These are phyloP conservation scores for Andrena flavipes DNA, from an alignment of 2,888 invertebrate genomes.

Conservation along the genomic window DNA sequence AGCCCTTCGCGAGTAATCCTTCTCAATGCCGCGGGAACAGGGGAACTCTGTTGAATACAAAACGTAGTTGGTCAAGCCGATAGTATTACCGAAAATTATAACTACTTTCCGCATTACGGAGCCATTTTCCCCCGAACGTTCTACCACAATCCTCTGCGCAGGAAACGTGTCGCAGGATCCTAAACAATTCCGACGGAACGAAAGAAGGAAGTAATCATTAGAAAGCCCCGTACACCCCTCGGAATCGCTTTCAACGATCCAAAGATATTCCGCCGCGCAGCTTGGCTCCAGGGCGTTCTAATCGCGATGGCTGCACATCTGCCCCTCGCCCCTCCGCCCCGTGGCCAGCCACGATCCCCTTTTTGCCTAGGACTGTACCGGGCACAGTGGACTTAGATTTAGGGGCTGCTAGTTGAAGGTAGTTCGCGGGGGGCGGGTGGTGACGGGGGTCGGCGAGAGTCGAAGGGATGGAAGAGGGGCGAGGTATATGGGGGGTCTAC, in stretches of 20 bases:
- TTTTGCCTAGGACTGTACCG: slow-evolving; percentile 80
- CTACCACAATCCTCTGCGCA: background rate
- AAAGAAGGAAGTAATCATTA: background rate
- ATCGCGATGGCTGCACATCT: slow-evolving; percentile 54
- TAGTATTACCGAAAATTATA: slow-evolving; percentile 18
- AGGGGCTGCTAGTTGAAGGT: slow-evolving; percentile 83
- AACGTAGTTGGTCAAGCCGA: slow-evolving; percentile 7
- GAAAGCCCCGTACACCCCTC: background rate
- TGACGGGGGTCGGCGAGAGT: slow-evolving; percentile 69
- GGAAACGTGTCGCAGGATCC: background rate
- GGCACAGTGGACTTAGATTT: slow-evolving; percentile 84
- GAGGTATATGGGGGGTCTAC: slow-evolving; percentile 73
- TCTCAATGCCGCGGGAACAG: slow-evolving; percentile 27
- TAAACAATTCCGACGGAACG: background rate
- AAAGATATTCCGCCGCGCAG: background rate
- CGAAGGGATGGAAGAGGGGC: slow-evolving; percentile 67
- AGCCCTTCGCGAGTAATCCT: slow-evolving; percentile 37
- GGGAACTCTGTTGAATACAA: slow-evolving; percentile 26
- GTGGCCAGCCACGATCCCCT: slow-evolving; percentile 65
- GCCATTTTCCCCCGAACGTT: background rate
- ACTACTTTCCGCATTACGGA: background rate
- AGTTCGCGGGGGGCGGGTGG: slow-evolving; percentile 83
- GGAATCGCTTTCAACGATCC: background rate
- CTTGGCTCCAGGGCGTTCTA: slow-evolving; percentile 19
- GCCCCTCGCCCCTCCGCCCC: slow-evolving; percentile 43